Base-by-base conservation (phyloP, 2,888 invertebrate species). In the Hypolimnas misippus region DNA sequence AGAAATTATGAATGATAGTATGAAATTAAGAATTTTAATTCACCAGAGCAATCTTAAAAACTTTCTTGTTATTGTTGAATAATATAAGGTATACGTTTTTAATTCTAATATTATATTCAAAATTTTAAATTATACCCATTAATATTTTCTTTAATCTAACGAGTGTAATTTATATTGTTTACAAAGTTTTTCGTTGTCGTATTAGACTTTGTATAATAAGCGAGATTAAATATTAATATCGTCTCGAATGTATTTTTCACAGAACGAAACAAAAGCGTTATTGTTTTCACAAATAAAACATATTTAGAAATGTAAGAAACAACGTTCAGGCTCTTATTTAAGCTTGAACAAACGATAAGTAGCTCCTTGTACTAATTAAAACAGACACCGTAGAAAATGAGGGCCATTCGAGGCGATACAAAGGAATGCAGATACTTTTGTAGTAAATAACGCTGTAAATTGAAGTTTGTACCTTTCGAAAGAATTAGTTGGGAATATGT, bases 351-450 rank as follows among this genome's bases (percentile, higher is more conserved):
- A 83, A 83, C 83, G 76, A 77, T 86, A 84, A 87, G 86, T 84
- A 84, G 74, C 79, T 74, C 80, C 81, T 83, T 86, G 78, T 82
- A 78, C 83, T 89, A 89, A 90, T 90, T 90, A 89, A 88, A 87
- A 85, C 82, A 79, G 82, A 79, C 76, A 77, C 70, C 70, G 74
- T 61, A 73, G 66, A 68, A 73, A 73, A 73, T 70, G 71, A 72
- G 77, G 70, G 69, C 75, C 74, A 68, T 69, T 74, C 73, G 62
- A 73, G 73, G 70, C 66, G 70, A 70, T 77, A 76, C 75, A 75
- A 75, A 73, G 75, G 70, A 75, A 72, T 70, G 67, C 54, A 54
- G 75, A 79, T 73, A 78, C 78, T 78, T 78, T 70, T 73, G 72
- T 75, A 77, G 81, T 82, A 83, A 84, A 85, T 83, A 85, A 80